Conservation (phyloP, 2,113 vertebrate genomes). For the Ovis canadensis region DNA sequence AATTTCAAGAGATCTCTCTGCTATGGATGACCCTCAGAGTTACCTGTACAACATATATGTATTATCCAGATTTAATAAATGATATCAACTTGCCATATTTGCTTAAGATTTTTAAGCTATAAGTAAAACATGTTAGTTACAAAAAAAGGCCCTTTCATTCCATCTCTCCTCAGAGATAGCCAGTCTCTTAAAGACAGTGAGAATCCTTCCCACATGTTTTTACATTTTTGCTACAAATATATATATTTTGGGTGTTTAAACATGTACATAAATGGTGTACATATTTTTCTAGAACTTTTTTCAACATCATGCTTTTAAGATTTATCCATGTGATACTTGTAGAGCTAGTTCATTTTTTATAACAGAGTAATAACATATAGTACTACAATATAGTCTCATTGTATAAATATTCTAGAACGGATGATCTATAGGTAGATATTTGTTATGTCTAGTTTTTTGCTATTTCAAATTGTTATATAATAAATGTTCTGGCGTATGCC, state of each 20-base stretch:
- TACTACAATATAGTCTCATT: background rate
- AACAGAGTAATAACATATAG: background rate
- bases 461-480: background rate
- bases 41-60: background rate
- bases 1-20: background rate
- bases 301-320: background rate
- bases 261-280: background rate
- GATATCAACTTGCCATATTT: background rate
- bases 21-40: background rate
- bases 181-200: background rate
- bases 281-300: background rate
- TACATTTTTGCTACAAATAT: background rate
- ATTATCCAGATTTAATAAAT: background rate
- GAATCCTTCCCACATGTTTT: background rate
- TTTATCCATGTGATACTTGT: background rate
- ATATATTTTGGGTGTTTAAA: background rate
- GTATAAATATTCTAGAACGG: background rate
- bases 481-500: background rate
- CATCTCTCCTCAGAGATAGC: background rate
- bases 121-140: slow-evolving; percentile 17
- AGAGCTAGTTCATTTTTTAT: slow-evolving; percentile 2
- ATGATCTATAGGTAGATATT: background rate
- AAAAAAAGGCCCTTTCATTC: background rate
- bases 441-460: background rate
- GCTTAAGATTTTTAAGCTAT: background rate